phyloP scores from a whole-genome alignment of 2,797 vertebrate species.

The Enteromius treurensis region DNA sequence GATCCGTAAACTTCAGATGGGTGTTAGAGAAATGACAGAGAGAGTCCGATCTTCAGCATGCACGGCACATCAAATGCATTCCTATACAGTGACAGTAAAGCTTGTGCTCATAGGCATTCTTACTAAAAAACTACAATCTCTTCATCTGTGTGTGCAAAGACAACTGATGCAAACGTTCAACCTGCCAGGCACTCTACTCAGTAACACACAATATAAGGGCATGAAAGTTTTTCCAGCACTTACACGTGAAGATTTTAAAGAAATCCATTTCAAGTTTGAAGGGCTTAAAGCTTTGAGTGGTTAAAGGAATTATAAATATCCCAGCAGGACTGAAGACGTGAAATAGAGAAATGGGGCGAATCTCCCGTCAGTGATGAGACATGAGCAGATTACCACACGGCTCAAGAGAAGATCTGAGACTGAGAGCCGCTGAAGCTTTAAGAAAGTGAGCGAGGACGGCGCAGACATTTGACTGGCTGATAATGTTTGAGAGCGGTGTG shows the following conservation, averaged over 20 bases:
- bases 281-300: conserved; percentile 65
- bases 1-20: background rate
- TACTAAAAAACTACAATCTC: background rate
- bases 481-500: background rate
- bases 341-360: conserved; percentile 11
- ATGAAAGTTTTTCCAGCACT: background rate
- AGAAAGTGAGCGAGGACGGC: background rate
- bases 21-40: background rate
- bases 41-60: background rate
- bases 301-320: conserved; percentile 65
- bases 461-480: conserved; percentile 5
- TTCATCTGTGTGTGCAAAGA: background rate
- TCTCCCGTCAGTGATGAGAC: conserved; percentile 34
- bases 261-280: conserved; percentile 63
- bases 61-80: background rate
- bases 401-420: conserved; percentile 43
- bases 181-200: background rate
- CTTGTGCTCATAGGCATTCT: background rate
- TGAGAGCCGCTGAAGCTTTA: conserved; percentile 35
- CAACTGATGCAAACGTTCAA: background rate
- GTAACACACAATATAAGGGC: background rate
- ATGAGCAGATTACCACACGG: conserved; percentile 50
- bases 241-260: conserved; percentile 62
- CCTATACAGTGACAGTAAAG: background rate
- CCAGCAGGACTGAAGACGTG: conserved; percentile 56